phyloP scores from a whole-genome alignment of 2,113 vertebrate species.

The Upupa epops region DNA sequence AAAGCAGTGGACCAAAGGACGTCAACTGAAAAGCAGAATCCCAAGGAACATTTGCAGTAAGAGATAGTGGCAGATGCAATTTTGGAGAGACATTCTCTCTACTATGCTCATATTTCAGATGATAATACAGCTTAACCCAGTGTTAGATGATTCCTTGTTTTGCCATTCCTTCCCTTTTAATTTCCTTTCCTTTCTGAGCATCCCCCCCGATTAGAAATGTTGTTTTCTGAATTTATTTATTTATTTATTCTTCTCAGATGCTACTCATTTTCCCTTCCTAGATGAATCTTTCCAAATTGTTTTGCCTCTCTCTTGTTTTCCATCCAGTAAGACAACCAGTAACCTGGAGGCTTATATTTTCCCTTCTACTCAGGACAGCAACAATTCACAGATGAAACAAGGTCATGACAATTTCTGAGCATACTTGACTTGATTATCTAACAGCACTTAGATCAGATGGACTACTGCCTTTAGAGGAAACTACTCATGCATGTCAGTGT shows the following conservation, averaged over 20 bases:
- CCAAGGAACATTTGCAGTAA: background rate
- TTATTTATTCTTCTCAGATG: background rate
- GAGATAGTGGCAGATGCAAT: background rate
- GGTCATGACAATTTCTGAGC: background rate
- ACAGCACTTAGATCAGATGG: background rate
- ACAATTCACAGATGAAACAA: background rate
- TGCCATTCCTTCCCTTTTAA: background rate
- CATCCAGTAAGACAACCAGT: background rate
- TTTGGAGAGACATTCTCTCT: background rate
- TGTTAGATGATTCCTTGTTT: background rate
- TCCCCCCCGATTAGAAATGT: background rate
- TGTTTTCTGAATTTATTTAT: background rate
- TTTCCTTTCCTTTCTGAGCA: background rate
- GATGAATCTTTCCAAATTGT: background rate
- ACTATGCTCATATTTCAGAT: background rate
- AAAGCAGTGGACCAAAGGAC: background rate
- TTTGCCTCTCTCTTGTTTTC: background rate
- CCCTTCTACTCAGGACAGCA: background rate
- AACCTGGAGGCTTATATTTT: background rate
- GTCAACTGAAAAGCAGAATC: background rate
- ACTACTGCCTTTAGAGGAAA: background rate
- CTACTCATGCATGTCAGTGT: background rate
- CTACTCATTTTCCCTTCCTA: background rate
- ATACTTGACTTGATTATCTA: background rate
- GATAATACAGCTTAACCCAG: background rate